Evolutionary conservation across 2,113 vertebrate genomes (phyloP), one percentile per base, ranked within the genome.

Genomic region (Dipodomys merriami): DNA sequence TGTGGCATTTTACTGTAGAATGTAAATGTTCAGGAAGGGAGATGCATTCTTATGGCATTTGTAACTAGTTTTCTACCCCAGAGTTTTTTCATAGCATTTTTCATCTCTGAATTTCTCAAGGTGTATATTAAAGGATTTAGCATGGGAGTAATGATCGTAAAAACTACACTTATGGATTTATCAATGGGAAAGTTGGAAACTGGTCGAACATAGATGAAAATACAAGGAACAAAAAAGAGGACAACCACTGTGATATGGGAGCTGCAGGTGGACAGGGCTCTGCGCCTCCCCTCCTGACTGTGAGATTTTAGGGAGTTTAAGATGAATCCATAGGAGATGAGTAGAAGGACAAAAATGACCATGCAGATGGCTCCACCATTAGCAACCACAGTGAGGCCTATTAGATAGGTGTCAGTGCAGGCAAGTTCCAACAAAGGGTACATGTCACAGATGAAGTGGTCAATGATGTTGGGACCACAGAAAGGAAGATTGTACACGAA

Each of bases 151-250:
- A 95, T 39, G 13, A 83, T 6, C 1, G 72, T 91, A 22, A 33
- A 97, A 33, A 94, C 12, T 9, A 94, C 57, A 78, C 27, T 78
- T 18, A 90, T 0, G 0, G 19, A 90, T 88, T 96, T 97, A 67
- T 95, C 94, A 82, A 79, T n/a, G 3, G 79, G 30, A 33, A 95
- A 93, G 18, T n/a, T 94, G 0, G 79, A 90, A 39, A 95, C 83
- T 53, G 96, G 96, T n/a, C 88, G 81, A 10, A 95, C 82, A 74
- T 97, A 96, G 16, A 97, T 88, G 18, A 94, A 96, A 88, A 97
- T 95, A 49, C 96, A 94, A 0, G 94, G 93, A 7, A 96, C 92
- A 49, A 96, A 97, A 35, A 96, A 97, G 1, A 96, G 67, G 1
- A 95, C 84, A 1, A 97, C 85, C n/a, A 97, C 86, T 0, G 30